Base-by-base conservation (phyloP, 92 coral and sea anemone genomes). In the Siderastrea siderea region DNA sequence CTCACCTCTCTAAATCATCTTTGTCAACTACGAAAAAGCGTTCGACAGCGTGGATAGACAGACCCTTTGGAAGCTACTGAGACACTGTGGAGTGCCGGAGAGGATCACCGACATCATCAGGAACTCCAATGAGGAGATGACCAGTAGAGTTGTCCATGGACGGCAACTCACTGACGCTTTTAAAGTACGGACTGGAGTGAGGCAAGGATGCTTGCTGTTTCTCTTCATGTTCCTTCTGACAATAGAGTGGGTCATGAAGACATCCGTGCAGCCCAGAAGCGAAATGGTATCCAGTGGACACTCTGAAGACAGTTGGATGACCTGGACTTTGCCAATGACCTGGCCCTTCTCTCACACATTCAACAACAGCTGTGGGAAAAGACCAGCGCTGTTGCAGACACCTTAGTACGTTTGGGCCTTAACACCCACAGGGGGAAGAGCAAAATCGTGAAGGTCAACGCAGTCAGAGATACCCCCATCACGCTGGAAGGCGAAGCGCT, bases 161-260 rank as follows among this genome's bases (percentile, higher is more conserved):
- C 38, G 38, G 38, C 38, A 26, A 26, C 38, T 26, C 38, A 26
- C 38, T 26, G 26, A 59, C 48, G 47, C 60, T 5, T 17, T 60
- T 66, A 16, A 43, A 16, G 78, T 49, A 11, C 43, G 63, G 44
- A 16, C 59, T 15, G 74, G 61, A 46, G 61, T 47, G 59, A 82
- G 57, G 45, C 73, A 50, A 64, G 86, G 78, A 26, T 81, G 79
- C 77, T 45, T 81, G 78, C 77, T 67, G 61, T 81, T 76, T 8
- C 86, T 7, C 43, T 49, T 82, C 14, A 59, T 68, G 53, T 82
- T 82, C 79, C 55, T 82, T 11, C 47, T 82, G 79, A 75, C 45
- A 55, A 49, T 82, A 7, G 79, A 82, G 11, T 82, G 86, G 86
- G 53, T 46, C 47, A 65, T 82, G 74, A 82, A 55, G 86, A 55